Conservation (phyloP, 1,140 invertebrate genomes). For the Diprion similis region DNA sequence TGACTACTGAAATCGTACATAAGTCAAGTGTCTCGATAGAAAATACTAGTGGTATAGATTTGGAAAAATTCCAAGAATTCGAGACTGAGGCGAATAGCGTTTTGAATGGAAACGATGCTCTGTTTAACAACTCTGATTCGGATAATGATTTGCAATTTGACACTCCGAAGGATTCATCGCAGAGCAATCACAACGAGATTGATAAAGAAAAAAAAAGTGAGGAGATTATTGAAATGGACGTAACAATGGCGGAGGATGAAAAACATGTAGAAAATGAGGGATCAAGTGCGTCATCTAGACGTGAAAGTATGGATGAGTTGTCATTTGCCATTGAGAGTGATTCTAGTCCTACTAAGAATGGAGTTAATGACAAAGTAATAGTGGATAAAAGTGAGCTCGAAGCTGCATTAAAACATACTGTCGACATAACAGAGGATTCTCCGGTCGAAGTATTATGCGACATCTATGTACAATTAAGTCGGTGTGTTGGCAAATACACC, state of each 20-base stretch:
- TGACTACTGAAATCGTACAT: constrained; percentile 24
- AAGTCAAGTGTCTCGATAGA: constrained; percentile 28
- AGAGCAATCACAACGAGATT: constrained; percentile 19
- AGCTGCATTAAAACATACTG: constrained; percentile 63
- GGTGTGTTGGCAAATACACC: constrained; percentile 63
- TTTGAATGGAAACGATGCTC: constrained; percentile 48
- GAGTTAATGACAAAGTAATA: constrained; percentile 62
- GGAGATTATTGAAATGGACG: constrained; percentile 31
- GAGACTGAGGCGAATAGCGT: constrained; percentile 49
- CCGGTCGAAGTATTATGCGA: constrained; percentile 68
- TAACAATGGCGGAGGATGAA: constrained; percentile 29
- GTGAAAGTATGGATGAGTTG: constrained; percentile 49
- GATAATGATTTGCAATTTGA: constrained; percentile 47
- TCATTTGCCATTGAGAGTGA: constrained; percentile 51
- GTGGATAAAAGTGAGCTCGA: constrained; percentile 69
- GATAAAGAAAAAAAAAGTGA: constrained; percentile 25
- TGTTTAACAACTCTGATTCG: constrained; percentile 47
- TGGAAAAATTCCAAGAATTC: constrained; percentile 57
- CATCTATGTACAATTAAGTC: constrained; percentile 67
- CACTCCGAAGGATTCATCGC: constrained; percentile 31
- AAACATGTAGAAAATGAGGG: constrained; percentile 32
- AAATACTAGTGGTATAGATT: constrained; percentile 44
- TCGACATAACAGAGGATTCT: constrained; percentile 62
- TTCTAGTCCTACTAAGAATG: constrained; percentile 41
- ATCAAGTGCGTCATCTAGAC: constrained; percentile 41